Evolutionary conservation across 2,888 invertebrate species (phyloP).

Genomic region (Microplitis deprimator): DNA sequence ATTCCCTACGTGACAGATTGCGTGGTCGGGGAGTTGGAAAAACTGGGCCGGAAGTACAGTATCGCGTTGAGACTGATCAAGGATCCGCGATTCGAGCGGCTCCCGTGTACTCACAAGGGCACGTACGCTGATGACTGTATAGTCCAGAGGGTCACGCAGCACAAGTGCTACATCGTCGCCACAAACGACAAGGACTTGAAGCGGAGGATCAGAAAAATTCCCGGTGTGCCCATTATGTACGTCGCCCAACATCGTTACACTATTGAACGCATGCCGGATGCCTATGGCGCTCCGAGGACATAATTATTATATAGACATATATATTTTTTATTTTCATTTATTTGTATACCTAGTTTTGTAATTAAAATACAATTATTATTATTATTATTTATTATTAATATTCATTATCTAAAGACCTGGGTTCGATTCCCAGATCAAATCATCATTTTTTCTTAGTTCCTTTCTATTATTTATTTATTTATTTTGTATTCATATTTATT

Average conservation of each 20-base stretch:
- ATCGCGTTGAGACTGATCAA: slow-evolving; percentile 95
- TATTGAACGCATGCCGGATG: slow-evolving; percentile 99
- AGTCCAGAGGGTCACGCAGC: slow-evolving; percentile 95
- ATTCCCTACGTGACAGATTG: slow-evolving; percentile 99
- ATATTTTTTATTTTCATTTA: too few relatives aligned
- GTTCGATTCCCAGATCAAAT: too few relatives aligned
- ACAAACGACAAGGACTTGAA: slow-evolving; percentile 99
- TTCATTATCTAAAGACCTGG: too few relatives aligned
- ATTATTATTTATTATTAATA: background rate
- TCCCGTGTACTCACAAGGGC: slow-evolving; percentile 96
- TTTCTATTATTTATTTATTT: too few relatives aligned
- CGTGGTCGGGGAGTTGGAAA: slow-evolving; percentile 97
- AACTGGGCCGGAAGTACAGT: slow-evolving; percentile 94
- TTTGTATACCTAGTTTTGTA: background rate
- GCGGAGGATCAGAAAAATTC: slow-evolving; percentile 94
- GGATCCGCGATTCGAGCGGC: slow-evolving; percentile 93
- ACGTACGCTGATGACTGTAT: slow-evolving; percentile 99
- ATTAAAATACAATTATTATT: background rate
- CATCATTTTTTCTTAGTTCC: too few relatives aligned
- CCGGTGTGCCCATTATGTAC: slow-evolving; percentile 99
- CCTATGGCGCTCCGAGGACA: slow-evolving; percentile 91
- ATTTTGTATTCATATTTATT: too few relatives aligned
- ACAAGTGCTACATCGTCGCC: slow-evolving; percentile 99
- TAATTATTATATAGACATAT: slow-evolving; percentile 50
- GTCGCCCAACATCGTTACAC: slow-evolving; percentile 93